phyloP scores from a whole-genome alignment of 64 coral and sea anemone species.

The Montipora foliosa region DNA sequence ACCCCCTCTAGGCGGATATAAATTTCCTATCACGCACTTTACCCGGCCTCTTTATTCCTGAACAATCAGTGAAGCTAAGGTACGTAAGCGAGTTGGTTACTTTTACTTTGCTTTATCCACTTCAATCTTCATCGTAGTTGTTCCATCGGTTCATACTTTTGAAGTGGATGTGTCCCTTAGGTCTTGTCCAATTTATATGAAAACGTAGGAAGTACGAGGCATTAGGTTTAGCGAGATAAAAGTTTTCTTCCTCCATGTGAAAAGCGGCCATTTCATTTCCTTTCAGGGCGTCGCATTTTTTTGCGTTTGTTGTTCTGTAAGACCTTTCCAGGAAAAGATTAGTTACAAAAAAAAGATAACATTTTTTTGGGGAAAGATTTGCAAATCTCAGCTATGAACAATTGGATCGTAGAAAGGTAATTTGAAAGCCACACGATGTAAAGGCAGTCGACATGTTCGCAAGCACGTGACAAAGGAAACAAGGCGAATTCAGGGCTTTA shows the following conservation, averaged over 20 bases:
- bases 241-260: background rate
- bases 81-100: background rate
- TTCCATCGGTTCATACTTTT: background rate
- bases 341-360: background rate
- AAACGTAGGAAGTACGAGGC: background rate
- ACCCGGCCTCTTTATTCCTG: slow-evolving; percentile 68
- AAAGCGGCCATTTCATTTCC: background rate
- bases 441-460: background rate
- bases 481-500: background rate
- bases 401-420: background rate
- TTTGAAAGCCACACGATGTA: background rate
- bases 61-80: slow-evolving; percentile 61
- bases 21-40: slow-evolving; percentile 27
- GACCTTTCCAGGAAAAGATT: background rate
- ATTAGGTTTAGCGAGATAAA: background rate
- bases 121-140: background rate
- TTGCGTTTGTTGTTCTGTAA: background rate
- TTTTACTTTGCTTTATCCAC: slow-evolving; percentile 27
- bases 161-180: background rate
- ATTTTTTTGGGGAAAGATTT: background rate
- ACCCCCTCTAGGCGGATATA: slow-evolving; percentile 62
- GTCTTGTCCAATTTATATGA: background rate
- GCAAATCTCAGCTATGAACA: background rate
- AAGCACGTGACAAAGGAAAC: background rate
- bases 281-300: background rate